phyloP scores from a whole-genome alignment of 2,797 vertebrate species.

The Danionella dracula region DNA sequence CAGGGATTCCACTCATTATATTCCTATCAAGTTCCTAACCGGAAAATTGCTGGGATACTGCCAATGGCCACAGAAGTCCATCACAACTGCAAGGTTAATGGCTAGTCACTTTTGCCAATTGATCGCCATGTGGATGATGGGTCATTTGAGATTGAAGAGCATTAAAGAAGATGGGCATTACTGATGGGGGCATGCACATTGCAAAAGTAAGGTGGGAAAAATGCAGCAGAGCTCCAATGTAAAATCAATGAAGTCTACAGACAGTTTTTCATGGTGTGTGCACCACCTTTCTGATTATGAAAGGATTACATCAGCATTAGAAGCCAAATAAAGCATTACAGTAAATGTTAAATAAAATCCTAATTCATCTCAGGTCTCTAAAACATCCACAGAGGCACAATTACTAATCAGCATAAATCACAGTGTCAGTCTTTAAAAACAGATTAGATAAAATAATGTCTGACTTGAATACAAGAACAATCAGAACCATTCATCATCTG shows the following conservation, averaged over 20 bases:
- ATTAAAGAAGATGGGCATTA: conserved; percentile 44
- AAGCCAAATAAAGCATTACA: background rate
- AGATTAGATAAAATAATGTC: background rate
- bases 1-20: conserved; percentile 45
- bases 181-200: conserved; percentile 34
- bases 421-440: conserved; percentile 3
- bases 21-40: conserved; percentile 49
- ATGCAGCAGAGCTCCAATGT: conserved; percentile 3
- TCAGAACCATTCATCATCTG: conserved; percentile 1
- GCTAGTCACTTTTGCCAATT: conserved; percentile 58
- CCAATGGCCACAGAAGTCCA: conserved; percentile 49
- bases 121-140: conserved; percentile 46
- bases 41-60: conserved; percentile 36
- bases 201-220: conserved; percentile 25
- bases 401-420: background rate
- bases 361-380: no score
- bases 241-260: conserved; percentile 1
- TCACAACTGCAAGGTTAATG: conserved; percentile 66
- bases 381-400: background rate
- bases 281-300: background rate
- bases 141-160: conserved; percentile 49
- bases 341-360: background rate
- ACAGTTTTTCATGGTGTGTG: background rate
- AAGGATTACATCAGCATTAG: background rate
- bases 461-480: background rate